These are phyloP conservation scores for Spermophilus dauricus DNA, from an alignment of 2,113 vertebrate genomes.

Conservation along the genomic window DNA sequence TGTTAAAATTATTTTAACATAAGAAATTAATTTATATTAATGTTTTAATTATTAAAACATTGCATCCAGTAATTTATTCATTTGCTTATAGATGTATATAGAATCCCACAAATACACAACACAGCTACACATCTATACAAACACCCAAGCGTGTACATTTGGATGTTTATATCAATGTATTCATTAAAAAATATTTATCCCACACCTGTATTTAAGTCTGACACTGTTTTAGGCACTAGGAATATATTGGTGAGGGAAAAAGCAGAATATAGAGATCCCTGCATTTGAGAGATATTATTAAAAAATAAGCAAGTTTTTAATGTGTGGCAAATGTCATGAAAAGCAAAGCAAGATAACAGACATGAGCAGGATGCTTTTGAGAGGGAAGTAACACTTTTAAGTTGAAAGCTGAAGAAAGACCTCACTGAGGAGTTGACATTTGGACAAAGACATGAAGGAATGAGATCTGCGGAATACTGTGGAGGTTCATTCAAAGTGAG, in stretches of 20 bases:
- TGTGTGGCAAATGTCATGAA: neutral
- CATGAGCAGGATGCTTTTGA: neutral
- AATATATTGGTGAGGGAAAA: neutral
- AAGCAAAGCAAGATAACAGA: neutral
- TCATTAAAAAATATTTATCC: neutral
- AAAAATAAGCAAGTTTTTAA: neutral
- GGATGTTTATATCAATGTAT: neutral
- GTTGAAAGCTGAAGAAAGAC: neutral
- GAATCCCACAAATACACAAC: neutral
- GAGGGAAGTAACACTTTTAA: neutral
- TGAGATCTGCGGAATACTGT: neutral
- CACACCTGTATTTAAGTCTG: neutral
- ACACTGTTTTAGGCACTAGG: neutral
- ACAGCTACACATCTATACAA: neutral
- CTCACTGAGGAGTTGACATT: neutral
- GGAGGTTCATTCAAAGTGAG: neutral
- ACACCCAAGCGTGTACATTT: neutral
- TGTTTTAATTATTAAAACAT: conserved; percentile 15
- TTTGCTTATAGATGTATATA: neutral
- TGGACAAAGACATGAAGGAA: neutral
- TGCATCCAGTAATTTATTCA: neutral
- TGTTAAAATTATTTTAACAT: conserved; percentile 15
- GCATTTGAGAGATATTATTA: neutral
- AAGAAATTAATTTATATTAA: neutral
- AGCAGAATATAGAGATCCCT: neutral